Base-by-base conservation (phyloP, 2,113 vertebrate species). In the Ariopsis seemanni region DNA sequence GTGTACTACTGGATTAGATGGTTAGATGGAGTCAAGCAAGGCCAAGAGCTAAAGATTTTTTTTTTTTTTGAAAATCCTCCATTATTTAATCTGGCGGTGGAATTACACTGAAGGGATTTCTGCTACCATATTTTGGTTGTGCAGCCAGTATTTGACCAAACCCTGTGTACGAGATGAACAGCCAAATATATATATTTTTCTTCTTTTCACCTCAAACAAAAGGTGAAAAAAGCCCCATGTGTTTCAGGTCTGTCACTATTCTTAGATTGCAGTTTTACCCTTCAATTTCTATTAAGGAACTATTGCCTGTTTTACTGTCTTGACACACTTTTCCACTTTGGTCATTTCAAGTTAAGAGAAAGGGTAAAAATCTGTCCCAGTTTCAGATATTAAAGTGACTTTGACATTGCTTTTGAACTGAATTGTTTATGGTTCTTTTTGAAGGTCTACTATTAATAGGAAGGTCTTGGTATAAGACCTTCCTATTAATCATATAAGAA, bases 321-420 rank as follows among this genome's bases (percentile, higher is more conserved):
- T 88, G 86, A 85, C 84, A 90, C 82, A 90, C 84, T 87, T 90
- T 83, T 30, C 65, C 82, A 65, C 85, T 75, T 89, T 89, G 17
- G 34, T 85, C 69, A 55, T 83, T 85, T 86, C 10, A 30, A 83
- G 85, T 82, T 9, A 65, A 83, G 57, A 69, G 1, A 42, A 85
- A 77, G 58, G 48, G 53, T 50, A 62, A 48, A 87, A 84, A 20
- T 7, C 55, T 81, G 69, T 18, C 62, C 81, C 50, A 62, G 65
- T 75, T 85, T 85, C 12, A 83, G 25, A 72, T 67, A 30, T 58
- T 34, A 69, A 89, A 83, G 80, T 74, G 57, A 85, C 74, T 65
- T 85, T 75, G 71, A 85, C n/a, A 58, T 85, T 74, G 30, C 18
- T 60, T 42, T 42, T 42, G 42, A 42, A 22, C 69, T 84, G 20